Evolutionary conservation across 35 echinoderm and acorn worm genomes (phyloP), one percentile per base, ranked within the genome.

Genomic region (Anneissia japonica): DNA sequence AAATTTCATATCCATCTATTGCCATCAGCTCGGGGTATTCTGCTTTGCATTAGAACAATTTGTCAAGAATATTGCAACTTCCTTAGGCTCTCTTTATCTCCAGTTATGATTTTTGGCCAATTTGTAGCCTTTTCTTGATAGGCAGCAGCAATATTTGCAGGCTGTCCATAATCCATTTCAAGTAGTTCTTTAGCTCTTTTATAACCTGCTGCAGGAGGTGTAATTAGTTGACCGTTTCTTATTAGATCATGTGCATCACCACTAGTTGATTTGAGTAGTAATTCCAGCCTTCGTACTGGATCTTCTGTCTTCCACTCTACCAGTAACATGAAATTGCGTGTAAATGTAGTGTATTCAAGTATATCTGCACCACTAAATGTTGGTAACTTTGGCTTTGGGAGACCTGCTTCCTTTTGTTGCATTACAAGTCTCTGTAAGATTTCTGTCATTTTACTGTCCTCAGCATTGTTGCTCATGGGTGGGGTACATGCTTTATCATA

Each of bases 51-150:
- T 87, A 64, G 38, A 40, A 30, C 88, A 90, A 36, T 82, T 83
- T 19, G 73, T 79, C n/a, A 95, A 37, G 46, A 84, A 88, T 35
- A 91, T 84, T 0, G 93, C 23, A 88, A 88, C 37, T 77, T 85
- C 77, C 83, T 19, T 36, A 94, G 28, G 23, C 40, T 85, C 30
- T 73, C 31, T 3, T 46, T 81, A 77, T 88, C 81, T 34, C 77
- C 85, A 13, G 76, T 0, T 26, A 46, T 34, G 13, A 91, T 79
- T 14, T 38, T 31, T 30, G 73, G 79, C 89, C 93, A 91, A 12
- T 37, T 77, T 0, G 38, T 34, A 19, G 86, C 81, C 72, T 84
- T 95, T 14, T 90, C 38, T 43, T 72, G 31, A 32, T 84, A 84
- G 26, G 89, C 89, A 32, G 43, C 81, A 11, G 86, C 81, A 7